Base-by-base conservation (phyloP, 2,113 vertebrate species). In the Lutjanus erythropterus region DNA sequence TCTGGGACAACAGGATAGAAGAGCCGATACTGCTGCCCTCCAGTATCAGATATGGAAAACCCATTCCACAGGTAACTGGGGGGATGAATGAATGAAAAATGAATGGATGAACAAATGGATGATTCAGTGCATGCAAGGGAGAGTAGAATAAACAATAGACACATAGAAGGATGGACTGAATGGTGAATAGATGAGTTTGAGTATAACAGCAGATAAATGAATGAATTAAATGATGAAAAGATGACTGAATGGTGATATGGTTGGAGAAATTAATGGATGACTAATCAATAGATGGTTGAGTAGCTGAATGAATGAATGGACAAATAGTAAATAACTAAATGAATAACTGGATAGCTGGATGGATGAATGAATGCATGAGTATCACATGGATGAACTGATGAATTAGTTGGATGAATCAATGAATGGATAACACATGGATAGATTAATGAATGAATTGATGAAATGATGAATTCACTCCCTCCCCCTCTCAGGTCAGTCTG, bases 1-100 rank as follows among this genome's bases (percentile, higher is more conserved):
- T 97, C 91, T 98, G 97, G 97, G 97, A 97, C 90, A 96, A 97
- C 68, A 94, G 96, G 72, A 96, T 96, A 6, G 97, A 97, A 0
- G 97, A 98, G 6, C 97, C 97, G 0, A 95, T 97, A 16, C 93
- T 97, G 47, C 94, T 97, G 46, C 97, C 97, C 0, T 96, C 97
- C 6, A 97, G 97, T 74, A 96, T 97, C 21, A 96, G 94, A 85
- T 96, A 97, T 2, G 97, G 97, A 50, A 96, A 95, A 68, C 96
- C 95, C 0, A 96, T 96, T 50, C 97, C 97, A 60, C 80, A 90
- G 87, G 91, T 93, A n/a, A 23, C 5, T 18, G n/a, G 25, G 12
- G 29, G 41, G 6, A 21, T 52, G 29, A 47, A 44, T 3, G 37
- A 7, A 35, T 35, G 4, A 5, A 35, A 18, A 10, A 37, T 27